Base-by-base conservation (phyloP, 2,797 vertebrate genomes). In the Peromyscus melanophrys region DNA sequence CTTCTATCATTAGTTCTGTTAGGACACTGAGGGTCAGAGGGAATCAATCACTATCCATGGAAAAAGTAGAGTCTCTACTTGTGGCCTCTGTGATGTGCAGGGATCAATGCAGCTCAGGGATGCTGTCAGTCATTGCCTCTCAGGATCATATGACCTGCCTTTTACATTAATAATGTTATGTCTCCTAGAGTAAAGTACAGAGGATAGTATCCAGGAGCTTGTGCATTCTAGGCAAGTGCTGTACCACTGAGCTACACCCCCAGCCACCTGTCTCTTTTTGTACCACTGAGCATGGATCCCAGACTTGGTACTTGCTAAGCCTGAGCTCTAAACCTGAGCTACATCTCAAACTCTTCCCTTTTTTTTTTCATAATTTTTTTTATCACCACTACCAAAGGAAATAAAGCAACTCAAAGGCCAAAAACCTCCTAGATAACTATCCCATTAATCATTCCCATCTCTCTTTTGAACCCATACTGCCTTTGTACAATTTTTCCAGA, bases 401-500 rank as follows among this genome's bases (percentile, higher is more conserved):
- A 82, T 14, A 81, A n/a, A 92, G 4, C n/a, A 92, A 43, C 93
- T 88, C 59, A 34, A 40, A 65, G 95, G 92, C 55, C 69, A 63
- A 40, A 94, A 59, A 21, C 34, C 34, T 78, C 86, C 80, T 73
- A 49, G 55, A 91, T 84, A 89, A 84, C 21, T 34, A 69, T 75
- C 9, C 13, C n/a, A 69, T 52, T 65, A 84, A 4, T 21, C 59
- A 40, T 23, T n/a, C 31, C 63, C 12, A 55, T 76, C 43, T 78
- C 82, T 76, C 40, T 55, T 92, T 96, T 80, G 46, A 93, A 86
- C 43, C 34, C 55, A 40, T 67, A 31, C 19, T 94, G 37, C 76
- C 34, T 95, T 97, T 96, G 57, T 86, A 57, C 52, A 81, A 95
- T 95, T 96, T 57, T 91, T 77, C 93, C 46, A 95, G 91, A 95